A percentile compares a stretch with the other conserved stretches of the same genome.
Evolutionary conservation across 2,888 invertebrate species (phyloP).

Genomic region (Ectemnius lituratus): DNA sequence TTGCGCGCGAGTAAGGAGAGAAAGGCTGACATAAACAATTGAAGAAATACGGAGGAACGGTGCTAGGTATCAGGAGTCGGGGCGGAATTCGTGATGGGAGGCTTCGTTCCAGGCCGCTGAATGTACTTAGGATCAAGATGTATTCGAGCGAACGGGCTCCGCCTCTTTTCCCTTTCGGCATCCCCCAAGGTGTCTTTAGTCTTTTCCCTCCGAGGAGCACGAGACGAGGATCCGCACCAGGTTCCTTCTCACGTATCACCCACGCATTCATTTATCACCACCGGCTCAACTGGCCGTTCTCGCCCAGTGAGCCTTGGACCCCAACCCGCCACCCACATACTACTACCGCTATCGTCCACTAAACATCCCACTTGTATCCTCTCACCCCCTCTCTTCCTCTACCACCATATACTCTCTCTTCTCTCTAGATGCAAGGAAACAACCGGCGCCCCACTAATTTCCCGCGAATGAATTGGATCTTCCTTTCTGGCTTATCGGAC

Average conservation of each 20-base stretch:
- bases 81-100: constrained; percentile 8
- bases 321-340: not conserved
- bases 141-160: constrained; percentile 27
- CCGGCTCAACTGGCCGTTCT: not conserved
- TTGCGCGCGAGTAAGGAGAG: too few relatives aligned
- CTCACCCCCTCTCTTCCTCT: not conserved
- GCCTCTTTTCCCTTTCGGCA: constrained; percentile 17
- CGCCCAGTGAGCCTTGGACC: constrained; percentile 1
- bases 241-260: constrained; percentile 42
- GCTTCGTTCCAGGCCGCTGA: not conserved
- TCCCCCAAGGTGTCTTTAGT: constrained; percentile 55
- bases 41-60: not conserved
- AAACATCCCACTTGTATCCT: constrained; percentile 2
- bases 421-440: too few relatives aligned
- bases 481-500: too few relatives aligned
- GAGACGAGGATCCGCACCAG: constrained; percentile 10
- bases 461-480: too few relatives aligned
- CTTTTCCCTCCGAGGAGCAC: constrained; percentile 26
- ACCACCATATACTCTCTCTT: not conserved
- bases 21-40: not conserved
- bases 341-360: not conserved
- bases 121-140: constrained; percentile 37
- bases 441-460: too few relatives aligned
- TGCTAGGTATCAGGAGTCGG: constrained; percentile 1
- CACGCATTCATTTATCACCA: constrained; percentile 61